Evolutionary conservation across 2,113 vertebrate species (phyloP).

Genomic region (Lepisosteus oculatus): DNA sequence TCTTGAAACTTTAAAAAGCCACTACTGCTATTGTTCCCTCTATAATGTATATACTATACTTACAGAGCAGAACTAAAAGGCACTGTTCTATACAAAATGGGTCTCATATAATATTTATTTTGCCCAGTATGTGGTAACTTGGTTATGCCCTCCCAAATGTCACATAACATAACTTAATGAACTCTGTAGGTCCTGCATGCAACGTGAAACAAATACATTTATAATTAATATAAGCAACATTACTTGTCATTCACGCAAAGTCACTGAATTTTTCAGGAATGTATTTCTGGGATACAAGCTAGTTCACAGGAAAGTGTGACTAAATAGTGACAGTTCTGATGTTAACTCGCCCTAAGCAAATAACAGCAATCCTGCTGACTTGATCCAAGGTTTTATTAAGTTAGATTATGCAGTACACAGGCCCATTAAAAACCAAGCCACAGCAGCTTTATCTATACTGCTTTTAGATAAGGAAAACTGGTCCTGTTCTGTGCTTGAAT

Average conservation of each 20-base stretch:
- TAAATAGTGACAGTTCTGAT: constrained; percentile 51
- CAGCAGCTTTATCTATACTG: constrained; percentile 61
- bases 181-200: constrained; percentile 51
- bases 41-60: constrained; percentile 65
- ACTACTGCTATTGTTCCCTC: constrained; percentile 57
- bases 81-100: constrained; percentile 64
- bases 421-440: constrained; percentile 49
- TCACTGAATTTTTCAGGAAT: constrained; percentile 26
- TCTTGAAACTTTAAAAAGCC: constrained; percentile 65
- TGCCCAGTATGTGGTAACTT: constrained; percentile 20
- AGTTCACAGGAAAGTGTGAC: constrained; percentile 26
- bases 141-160: constrained; percentile 49
- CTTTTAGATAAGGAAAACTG: constrained; percentile 63
- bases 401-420: constrained; percentile 7
- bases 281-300: constrained; percentile 9
- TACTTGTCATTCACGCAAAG: constrained; percentile 40
- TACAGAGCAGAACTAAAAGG: constrained; percentile 68
- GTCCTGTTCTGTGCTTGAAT: constrained; percentile 59
- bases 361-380: constrained; percentile 47
- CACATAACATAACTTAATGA: constrained; percentile 59
- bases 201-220: constrained; percentile 53
- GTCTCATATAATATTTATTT: constrained; percentile 69
- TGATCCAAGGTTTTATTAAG: constrained; percentile 16
- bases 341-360: constrained; percentile 62
- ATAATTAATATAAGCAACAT: constrained; percentile 48